Conservation (phyloP, 2,888 invertebrate species). For the Galerucella calmariensis region DNA sequence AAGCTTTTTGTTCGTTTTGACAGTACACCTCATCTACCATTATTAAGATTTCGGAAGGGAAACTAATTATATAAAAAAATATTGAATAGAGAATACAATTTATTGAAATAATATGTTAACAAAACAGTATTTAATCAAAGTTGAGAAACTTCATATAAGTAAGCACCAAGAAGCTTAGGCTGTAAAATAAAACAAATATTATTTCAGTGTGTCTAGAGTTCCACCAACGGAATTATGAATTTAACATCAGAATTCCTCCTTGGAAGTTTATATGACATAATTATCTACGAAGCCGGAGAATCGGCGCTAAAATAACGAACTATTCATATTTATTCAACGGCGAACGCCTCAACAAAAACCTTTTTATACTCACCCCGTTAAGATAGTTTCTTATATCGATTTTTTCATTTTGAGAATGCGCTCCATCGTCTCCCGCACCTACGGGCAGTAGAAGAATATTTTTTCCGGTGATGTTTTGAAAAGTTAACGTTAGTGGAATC, state of each 20-base stretch:
- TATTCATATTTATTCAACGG: too few relatives aligned
- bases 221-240: too few relatives aligned
- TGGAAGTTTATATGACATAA: too few relatives aligned
- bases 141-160: conserved; percentile 79
- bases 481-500: conserved; percentile 94
- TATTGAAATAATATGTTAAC: background rate
- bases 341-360: background rate
- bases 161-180: conserved; percentile 91
- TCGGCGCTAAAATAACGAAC: too few relatives aligned
- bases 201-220: background rate
- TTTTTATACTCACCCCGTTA: conserved; percentile 81
- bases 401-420: conserved; percentile 99
- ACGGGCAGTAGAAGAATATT: conserved; percentile 95
- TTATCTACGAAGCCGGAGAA: too few relatives aligned
- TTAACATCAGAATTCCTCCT: too few relatives aligned
- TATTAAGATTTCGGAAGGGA: too few relatives aligned
- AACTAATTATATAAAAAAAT: too few relatives aligned
- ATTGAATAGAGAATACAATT: background rate
- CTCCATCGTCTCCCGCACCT: conserved; percentile 96
- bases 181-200: conserved; percentile 45
- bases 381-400: conserved; percentile 92
- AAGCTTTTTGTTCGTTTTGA: too few relatives aligned
- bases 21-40: too few relatives aligned
- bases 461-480: conserved; percentile 91
- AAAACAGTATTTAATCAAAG: conserved; percentile 31